Conservation (phyloP, 2,888 invertebrate genomes). For the Caenorhabditis auriculariae region DNA sequence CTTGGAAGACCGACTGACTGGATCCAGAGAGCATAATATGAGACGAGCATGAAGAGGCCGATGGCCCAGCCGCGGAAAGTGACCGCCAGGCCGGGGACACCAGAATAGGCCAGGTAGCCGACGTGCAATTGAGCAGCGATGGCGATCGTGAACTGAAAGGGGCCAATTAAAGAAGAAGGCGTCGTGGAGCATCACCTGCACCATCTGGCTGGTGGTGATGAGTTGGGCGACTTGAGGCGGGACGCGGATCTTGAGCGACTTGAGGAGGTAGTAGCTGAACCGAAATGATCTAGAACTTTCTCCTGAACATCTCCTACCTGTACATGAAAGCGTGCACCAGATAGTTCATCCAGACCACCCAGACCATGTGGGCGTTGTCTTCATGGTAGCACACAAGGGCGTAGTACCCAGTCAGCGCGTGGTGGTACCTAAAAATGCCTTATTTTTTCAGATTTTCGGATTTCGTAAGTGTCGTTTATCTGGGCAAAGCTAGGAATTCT, state of each 20-base stretch:
- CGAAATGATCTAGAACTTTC: neutral
- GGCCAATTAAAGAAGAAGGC: neutral
- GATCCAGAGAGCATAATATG: constrained; percentile 55
- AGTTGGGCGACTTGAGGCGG: constrained; percentile 54
- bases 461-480: too few relatives aligned
- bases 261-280: constrained; percentile 53
- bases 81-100: constrained; percentile 38
- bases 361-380: constrained; percentile 58
- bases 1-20: constrained; percentile 14
- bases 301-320: constrained; percentile 17
- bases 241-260: constrained; percentile 51
- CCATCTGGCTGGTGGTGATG: constrained; percentile 55
- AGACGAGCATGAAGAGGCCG: constrained; percentile 53
- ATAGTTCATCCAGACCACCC: constrained; percentile 59
- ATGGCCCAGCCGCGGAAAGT: constrained; percentile 47
- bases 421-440: constrained; percentile 56
- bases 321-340: constrained; percentile 58
- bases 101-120: constrained; percentile 29
- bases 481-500: too few relatives aligned
- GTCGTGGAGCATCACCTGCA: constrained; percentile 31
- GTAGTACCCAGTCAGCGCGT: constrained; percentile 57
- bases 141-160: constrained; percentile 50
- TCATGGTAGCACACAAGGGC: constrained; percentile 58
- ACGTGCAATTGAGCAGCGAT: constrained; percentile 53
- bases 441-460: too few relatives aligned